Evolutionary conservation across 2,797 vertebrate genomes (phyloP), one percentile per base, ranked within the genome.

Genomic region (Etheostoma perlongum): DNA sequence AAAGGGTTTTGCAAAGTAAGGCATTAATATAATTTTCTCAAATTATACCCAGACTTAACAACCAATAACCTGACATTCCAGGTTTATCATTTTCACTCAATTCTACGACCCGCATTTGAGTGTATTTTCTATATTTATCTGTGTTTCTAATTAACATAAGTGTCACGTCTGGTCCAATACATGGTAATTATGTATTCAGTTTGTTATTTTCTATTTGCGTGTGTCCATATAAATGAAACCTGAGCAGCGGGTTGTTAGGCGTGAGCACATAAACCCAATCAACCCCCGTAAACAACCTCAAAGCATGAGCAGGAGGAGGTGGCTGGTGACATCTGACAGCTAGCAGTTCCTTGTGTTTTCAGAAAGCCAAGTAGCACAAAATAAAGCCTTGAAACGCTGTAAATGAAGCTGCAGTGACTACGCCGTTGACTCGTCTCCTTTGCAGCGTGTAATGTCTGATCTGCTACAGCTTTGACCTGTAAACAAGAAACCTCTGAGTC

Each of bases 401-500:
- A 5, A 73, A 67, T 74, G 60, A 54, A 76, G 76, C 44, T 52
- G 27, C 60, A 47, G 67, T 33, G 76, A 76, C 70, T 65, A 54
- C 19, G 11, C 36, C n/a, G 78, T 61, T 62, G 74, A 67, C 79
- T 46, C 10, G 12, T 66, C 76, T 71, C 71, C 71, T 74, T 61
- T 67, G 57, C 83, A 76, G 62, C 68, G 55, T 19, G 53, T 67
- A 2, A 19, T 23, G 75, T 58, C 51, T 86, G 83, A 89, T 85
- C 79, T 16, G 74, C 73, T 65, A 79, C 66, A 59, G 46, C 71
- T 48, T 71, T 66, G 77, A 73, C 78, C 81, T 23, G 63, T 51
- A 83, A 87, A 82, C 83, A 67, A 57, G 73, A 79, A 72, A 59
- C 62, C 58, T 71, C 55, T 0, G 66, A 67, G 65, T 66, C 64